Evolutionary conservation across 1,140 invertebrate species (phyloP).

Genomic region (Zaprionus africanus): DNA sequence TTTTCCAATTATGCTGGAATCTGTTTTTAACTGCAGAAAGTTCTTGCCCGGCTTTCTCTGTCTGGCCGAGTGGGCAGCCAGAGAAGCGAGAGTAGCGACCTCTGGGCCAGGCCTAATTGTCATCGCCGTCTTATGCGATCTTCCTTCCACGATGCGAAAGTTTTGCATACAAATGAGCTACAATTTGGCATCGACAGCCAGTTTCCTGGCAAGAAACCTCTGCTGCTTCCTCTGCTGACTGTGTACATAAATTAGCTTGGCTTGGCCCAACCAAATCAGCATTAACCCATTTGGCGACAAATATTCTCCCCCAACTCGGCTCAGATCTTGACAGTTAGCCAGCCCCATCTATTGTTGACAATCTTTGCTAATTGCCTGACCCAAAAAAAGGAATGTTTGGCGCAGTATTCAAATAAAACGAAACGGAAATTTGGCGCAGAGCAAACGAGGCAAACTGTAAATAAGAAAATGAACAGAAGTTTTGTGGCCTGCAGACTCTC

Average conservation of each 20-base stretch:
- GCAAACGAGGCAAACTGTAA: conserved; percentile 56
- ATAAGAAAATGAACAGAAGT: conserved; percentile 35
- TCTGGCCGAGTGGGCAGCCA: conserved; percentile 7
- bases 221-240: neutral
- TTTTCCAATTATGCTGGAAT: conserved; percentile 3
- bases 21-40: conserved; percentile 3
- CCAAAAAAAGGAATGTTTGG: conserved; percentile 44
- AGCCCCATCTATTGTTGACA: conserved; percentile 57
- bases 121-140: conserved; percentile 17
- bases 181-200: conserved; percentile 36
- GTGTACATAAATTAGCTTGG: conserved; percentile 36
- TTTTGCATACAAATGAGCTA: conserved; percentile 48
- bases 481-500: conserved; percentile 12
- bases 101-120: conserved; percentile 22
- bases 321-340: conserved; percentile 25
- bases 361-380: conserved; percentile 73
- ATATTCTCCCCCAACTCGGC: neutral
- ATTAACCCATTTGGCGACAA: conserved; percentile 54
- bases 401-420: conserved; percentile 65
- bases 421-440: conserved; percentile 73
- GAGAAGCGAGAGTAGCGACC: conserved; percentile 7
- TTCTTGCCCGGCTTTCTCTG: conserved; percentile 35
- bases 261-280: conserved; percentile 32
- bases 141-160: conserved; percentile 45
- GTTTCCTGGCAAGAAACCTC: conserved; percentile 18